These are phyloP conservation scores for Drosophila mulleri DNA, from an alignment of 2,888 invertebrate genomes.

Conservation along the genomic window DNA sequence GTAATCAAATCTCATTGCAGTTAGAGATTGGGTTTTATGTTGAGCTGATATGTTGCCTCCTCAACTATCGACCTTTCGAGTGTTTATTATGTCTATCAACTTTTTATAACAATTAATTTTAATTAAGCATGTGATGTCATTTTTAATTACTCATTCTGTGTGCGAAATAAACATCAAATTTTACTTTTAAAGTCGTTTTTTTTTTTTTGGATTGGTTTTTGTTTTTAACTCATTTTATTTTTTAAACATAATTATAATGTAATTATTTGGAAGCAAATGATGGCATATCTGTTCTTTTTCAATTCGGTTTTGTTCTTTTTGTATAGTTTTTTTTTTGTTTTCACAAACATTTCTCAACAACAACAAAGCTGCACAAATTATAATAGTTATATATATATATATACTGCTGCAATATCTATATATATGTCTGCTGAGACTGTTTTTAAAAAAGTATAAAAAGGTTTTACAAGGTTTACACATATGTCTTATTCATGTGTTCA, in stretches of 20 bases:
- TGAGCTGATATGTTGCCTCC: slow-evolving; percentile 52
- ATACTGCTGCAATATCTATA: neutral
- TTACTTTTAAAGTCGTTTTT: slow-evolving; percentile 64
- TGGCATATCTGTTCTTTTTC: slow-evolving; percentile 66
- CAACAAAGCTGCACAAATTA: slow-evolving; percentile 46
- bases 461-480: slow-evolving; percentile 19
- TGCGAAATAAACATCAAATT: slow-evolving; percentile 66
- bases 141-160: slow-evolving; percentile 12
- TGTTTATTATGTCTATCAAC: slow-evolving; percentile 10
- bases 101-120: slow-evolving; percentile 34
- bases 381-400: slow-evolving; percentile 22
- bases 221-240: slow-evolving; percentile 20
- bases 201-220: slow-evolving; percentile 20
- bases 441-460: slow-evolving; percentile 47
- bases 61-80: slow-evolving; percentile 42
- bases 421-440: slow-evolving; percentile 57
- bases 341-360: slow-evolving; percentile 44
- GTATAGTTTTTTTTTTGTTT: slow-evolving; percentile 26
- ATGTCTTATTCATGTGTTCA: slow-evolving; percentile 22
- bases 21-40: slow-evolving; percentile 5
- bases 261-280: slow-evolving; percentile 76
- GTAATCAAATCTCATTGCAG: slow-evolving; percentile 35
- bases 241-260: slow-evolving; percentile 67
- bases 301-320: slow-evolving; percentile 39
- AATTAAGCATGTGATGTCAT: slow-evolving; percentile 34